Evolutionary conservation across 1,140 invertebrate species (phyloP).

Genomic region (Heliothis virescens): DNA sequence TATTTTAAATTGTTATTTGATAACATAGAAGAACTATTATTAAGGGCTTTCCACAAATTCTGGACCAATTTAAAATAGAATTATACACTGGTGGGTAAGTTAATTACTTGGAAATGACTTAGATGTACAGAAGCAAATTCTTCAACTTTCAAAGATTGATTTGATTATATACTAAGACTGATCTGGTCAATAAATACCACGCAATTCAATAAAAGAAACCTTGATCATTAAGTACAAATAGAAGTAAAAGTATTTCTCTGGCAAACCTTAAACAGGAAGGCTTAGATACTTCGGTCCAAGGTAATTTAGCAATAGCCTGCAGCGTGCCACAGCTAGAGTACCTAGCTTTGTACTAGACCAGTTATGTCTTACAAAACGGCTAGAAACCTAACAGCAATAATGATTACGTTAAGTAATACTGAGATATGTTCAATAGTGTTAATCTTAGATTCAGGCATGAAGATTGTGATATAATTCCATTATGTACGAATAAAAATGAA

Average conservation of each 20-base stretch:
- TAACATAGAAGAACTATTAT: too few relatives aligned
- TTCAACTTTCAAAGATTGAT: too few relatives aligned
- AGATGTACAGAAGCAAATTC: too few relatives aligned
- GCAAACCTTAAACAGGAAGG: conserved; percentile 39
- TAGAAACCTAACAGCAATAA: conserved; percentile 29
- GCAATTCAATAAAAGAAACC: neutral
- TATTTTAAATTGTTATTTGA: neutral
- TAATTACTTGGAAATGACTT: too few relatives aligned
- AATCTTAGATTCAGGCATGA: conserved; percentile 10
- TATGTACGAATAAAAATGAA: neutral
- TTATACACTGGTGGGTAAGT: too few relatives aligned
- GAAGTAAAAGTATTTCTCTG: conserved; percentile 38
- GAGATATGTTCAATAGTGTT: conserved; percentile 4
- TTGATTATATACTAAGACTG: too few relatives aligned
- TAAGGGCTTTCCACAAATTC: neutral
- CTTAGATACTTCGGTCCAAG: conserved; percentile 19
- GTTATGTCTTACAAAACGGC: conserved; percentile 23
- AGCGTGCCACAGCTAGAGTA: conserved; percentile 1
- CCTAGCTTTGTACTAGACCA: conserved; percentile 38
- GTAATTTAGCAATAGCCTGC: conserved; percentile 36
- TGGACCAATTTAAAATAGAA: too few relatives aligned
- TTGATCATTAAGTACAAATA: neutral
- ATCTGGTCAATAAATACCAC: neutral
- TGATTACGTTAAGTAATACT: conserved; percentile 11
- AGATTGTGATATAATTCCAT: neutral